phyloP scores from a whole-genome alignment of 2,113 vertebrate genomes.

The Micromys minutus region DNA sequence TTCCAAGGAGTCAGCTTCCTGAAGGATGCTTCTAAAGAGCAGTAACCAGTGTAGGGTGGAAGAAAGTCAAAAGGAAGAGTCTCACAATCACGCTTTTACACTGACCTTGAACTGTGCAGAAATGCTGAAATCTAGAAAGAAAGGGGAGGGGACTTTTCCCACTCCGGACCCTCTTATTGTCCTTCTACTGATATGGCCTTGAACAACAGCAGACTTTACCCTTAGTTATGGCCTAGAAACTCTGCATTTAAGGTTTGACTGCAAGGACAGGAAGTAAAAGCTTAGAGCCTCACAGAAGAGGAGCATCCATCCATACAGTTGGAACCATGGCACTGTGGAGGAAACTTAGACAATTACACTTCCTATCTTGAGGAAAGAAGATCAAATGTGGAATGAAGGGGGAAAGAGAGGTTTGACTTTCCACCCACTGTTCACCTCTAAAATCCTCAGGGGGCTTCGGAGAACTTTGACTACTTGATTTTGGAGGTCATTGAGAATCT shows the following conservation, averaged over 20 bases:
- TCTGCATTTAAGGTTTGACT: neutral
- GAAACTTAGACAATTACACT: neutral
- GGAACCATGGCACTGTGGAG: neutral
- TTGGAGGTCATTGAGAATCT: neutral
- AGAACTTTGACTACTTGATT: neutral
- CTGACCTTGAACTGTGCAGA: neutral
- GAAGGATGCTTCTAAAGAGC: neutral
- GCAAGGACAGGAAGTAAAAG: neutral
- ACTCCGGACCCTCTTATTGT: neutral
- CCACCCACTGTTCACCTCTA: neutral
- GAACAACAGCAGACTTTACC: neutral
- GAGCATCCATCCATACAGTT: neutral
- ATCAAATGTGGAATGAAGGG: too few species aligned
- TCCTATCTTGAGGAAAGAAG: neutral
- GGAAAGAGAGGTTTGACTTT: neutral
- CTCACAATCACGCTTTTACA: neutral
- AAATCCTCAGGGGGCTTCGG: accelerated
- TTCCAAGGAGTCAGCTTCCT: neutral
- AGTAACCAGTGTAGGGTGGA: neutral
- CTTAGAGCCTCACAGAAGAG: neutral
- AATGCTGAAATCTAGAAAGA: neutral
- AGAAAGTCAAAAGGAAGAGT: neutral
- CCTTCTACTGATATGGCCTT: neutral
- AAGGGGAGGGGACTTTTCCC: neutral
- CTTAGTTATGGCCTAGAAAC: neutral